These are phyloP conservation scores for Littorina saxatilis DNA, from an alignment of 1,140 invertebrate genomes.

Conservation along the genomic window DNA sequence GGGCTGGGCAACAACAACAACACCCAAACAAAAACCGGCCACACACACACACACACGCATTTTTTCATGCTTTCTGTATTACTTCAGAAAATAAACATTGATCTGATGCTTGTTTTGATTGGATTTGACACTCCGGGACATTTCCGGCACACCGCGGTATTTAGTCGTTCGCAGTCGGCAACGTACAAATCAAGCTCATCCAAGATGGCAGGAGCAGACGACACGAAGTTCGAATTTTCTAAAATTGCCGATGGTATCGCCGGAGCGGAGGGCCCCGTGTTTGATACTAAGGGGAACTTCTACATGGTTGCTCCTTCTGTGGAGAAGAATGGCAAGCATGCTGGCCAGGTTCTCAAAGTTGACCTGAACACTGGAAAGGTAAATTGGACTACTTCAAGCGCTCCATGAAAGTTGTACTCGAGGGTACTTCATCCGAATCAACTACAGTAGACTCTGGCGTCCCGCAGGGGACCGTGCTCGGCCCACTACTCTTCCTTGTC, in stretches of 20 bases:
- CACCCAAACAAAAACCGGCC: too few species aligned
- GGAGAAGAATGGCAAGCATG: slow-evolving; percentile 53
- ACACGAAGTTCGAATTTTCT: slow-evolving; percentile 47
- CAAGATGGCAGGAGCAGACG: slow-evolving; percentile 16
- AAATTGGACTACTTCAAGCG: slow-evolving; percentile 3
- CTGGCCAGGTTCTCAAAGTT: slow-evolving; percentile 63
- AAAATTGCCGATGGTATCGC: slow-evolving; percentile 56
- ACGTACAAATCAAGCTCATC: not conserved
- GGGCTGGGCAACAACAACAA: too few species aligned
- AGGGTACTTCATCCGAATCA: too few species aligned
- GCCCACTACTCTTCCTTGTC: too few species aligned
- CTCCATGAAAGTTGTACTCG: too few species aligned
- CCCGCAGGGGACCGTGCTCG: too few species aligned
- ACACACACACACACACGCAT: too few species aligned
- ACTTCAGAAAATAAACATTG: too few species aligned
- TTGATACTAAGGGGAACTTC: slow-evolving; percentile 63
- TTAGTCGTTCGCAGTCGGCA: not conserved
- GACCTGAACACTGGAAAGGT: slow-evolving; percentile 58
- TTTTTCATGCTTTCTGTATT: too few species aligned
- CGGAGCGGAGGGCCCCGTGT: slow-evolving; percentile 69
- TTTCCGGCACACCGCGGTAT: not conserved
- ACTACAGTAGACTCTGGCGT: too few species aligned
- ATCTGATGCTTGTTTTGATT: too few species aligned
- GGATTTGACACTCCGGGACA: not conserved
- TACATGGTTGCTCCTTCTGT: slow-evolving; percentile 69